phyloP scores from a whole-genome alignment of 2,888 invertebrate species.

The Ochropacha duplaris region DNA sequence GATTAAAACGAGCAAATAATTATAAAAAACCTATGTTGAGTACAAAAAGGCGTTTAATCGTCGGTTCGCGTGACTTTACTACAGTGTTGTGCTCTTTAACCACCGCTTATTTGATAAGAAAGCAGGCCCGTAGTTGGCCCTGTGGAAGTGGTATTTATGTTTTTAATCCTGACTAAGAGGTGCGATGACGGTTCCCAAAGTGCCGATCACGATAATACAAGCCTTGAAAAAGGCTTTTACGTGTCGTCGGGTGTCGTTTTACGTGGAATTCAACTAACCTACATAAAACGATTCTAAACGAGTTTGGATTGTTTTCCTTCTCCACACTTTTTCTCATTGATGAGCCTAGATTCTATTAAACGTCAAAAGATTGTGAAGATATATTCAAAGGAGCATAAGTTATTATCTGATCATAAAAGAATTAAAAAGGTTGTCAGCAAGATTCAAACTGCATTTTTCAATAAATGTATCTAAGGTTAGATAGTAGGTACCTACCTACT shows the following conservation, averaged over 20 bases:
- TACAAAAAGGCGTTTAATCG: slow-evolving; percentile 66
- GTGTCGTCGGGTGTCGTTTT: slow-evolving; percentile 7
- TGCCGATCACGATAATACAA: slow-evolving; percentile 40
- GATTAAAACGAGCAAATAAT: slow-evolving; percentile 50
- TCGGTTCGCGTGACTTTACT: slow-evolving; percentile 62
- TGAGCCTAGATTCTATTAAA: too few relatives aligned
- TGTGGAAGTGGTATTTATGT: slow-evolving; percentile 58
- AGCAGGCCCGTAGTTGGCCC: slow-evolving; percentile 31
- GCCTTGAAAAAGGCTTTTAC: slow-evolving; percentile 6
- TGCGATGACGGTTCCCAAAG: slow-evolving; percentile 46
- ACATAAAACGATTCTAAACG: slow-evolving; percentile 45
- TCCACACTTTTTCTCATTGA: neutral
- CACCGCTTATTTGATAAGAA: slow-evolving; percentile 57
- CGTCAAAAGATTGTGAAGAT: too few relatives aligned
- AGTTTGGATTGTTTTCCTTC: neutral
- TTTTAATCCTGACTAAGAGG: slow-evolving; percentile 68
- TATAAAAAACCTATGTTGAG: slow-evolving; percentile 60
- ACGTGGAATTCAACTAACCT: slow-evolving; percentile 14
- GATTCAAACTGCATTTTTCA: too few relatives aligned
- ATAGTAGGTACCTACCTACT: too few relatives aligned
- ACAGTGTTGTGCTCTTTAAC: slow-evolving; percentile 57
- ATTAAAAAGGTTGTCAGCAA: too few relatives aligned
- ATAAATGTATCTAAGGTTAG: too few relatives aligned
- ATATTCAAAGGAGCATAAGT: too few relatives aligned
- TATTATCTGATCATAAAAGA: too few relatives aligned